phyloP scores from a whole-genome alignment of 2,888 invertebrate species.

The Pyrochroa serraticornis region DNA sequence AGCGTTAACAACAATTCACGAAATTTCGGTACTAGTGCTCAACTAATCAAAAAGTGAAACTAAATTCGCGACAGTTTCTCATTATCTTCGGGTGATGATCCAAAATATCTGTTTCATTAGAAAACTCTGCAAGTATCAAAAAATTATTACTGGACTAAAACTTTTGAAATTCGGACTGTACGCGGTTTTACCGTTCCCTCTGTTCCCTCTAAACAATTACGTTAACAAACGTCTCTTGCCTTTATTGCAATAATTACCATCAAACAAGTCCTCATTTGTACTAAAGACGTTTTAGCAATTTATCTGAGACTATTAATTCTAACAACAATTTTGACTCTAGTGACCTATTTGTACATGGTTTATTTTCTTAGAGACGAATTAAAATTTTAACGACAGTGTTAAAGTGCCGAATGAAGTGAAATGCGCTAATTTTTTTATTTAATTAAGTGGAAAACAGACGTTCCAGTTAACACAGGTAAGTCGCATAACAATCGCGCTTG shows the following conservation, averaged over 20 bases:
- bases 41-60: conserved; percentile 9
- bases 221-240: conserved; percentile 18
- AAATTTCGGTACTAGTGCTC: not conserved
- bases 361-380: conserved; percentile 22
- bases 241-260: conserved; percentile 8
- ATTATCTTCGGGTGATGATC: conserved; percentile 15
- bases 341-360: conserved; percentile 35
- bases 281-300: conserved; percentile 31
- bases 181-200: conserved; percentile 39
- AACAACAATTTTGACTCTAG: conserved; percentile 27
- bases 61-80: not conserved
- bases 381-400: conserved; percentile 24
- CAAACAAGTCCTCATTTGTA: conserved; percentile 7
- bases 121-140: conserved; percentile 14
- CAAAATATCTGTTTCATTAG: conserved; percentile 12
- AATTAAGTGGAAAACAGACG: conserved; percentile 36
- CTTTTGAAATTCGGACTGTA: conserved; percentile 38
- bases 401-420: conserved; percentile 34
- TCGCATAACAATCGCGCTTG: conserved; percentile 27
- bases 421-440: conserved; percentile 38
- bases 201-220: conserved; percentile 35
- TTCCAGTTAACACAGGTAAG: conserved; percentile 38
- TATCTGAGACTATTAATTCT: conserved; percentile 35
- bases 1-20: not conserved
- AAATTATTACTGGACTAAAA: conserved; percentile 21